These are phyloP conservation scores for Turnix velox DNA, from an alignment of 2,113 vertebrate species.

Conservation along the genomic window DNA sequence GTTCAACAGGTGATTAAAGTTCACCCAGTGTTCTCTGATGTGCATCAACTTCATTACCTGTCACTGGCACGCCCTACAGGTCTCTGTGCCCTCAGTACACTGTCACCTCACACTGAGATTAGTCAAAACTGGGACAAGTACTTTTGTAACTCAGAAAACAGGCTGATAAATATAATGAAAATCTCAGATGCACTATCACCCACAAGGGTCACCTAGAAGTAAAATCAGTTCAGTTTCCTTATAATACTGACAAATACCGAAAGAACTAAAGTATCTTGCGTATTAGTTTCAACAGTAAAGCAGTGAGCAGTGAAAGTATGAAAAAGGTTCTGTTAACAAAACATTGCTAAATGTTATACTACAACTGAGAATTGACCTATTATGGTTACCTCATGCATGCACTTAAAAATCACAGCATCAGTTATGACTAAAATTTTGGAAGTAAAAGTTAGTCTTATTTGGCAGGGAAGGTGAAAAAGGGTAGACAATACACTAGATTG, in stretches of 20 bases:
- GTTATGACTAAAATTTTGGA: background rate
- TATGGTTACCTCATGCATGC: background rate
- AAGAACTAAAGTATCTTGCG: background rate
- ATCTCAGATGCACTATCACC: background rate
- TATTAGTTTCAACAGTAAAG: background rate
- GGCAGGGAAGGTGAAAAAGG: background rate
- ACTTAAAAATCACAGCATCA: background rate
- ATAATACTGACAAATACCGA: background rate
- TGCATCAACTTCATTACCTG: background rate
- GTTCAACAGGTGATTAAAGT: background rate
- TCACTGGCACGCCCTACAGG: background rate
- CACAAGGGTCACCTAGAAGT: background rate
- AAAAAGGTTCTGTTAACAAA: background rate
- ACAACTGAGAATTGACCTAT: background rate
- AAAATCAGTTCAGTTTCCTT: background rate
- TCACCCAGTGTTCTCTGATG: rapidly evolving
- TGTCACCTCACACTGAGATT: background rate
- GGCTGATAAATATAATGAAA: background rate
- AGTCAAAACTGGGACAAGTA: background rate
- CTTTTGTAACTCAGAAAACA: background rate
- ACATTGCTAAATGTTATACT: background rate
- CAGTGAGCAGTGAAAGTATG: background rate
- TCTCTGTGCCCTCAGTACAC: background rate
- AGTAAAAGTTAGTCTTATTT: background rate
- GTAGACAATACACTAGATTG: background rate